phyloP scores from a whole-genome alignment of 2,113 vertebrate genomes.

The Indicator maculatus region DNA sequence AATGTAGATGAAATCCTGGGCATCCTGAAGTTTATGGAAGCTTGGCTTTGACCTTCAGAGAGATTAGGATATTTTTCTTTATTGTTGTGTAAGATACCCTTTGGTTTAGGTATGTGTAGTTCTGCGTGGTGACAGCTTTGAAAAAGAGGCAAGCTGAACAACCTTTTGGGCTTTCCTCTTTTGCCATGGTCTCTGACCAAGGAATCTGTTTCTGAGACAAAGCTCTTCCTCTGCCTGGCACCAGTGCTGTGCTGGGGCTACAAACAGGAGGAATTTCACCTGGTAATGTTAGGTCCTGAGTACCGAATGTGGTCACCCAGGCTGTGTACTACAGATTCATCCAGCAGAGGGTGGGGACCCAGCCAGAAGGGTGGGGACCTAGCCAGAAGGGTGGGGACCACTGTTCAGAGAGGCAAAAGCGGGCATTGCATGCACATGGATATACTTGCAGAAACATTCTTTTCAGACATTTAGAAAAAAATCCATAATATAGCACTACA shows the following conservation, averaged over 20 bases:
- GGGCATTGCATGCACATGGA: accelerated
- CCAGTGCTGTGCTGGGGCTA: neutral
- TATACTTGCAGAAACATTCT: neutral
- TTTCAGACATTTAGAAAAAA: neutral
- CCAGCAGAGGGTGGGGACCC: neutral
- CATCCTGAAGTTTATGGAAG: neutral
- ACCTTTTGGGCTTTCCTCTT: neutral
- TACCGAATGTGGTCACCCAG: neutral
- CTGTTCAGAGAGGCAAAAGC: neutral
- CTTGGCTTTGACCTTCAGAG: neutral
- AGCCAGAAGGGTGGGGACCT: neutral
- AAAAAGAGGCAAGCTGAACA: neutral
- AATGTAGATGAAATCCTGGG: neutral
- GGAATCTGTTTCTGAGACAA: neutral
- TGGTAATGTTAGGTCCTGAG: neutral
- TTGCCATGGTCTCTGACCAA: neutral
- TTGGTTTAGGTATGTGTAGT: neutral
- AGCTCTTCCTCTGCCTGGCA: neutral
- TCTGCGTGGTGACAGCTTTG: neutral
- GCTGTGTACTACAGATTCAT: neutral
- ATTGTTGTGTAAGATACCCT: neutral
- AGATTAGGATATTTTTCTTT: neutral
- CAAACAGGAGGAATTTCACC: neutral
- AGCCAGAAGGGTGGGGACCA: too few species aligned
- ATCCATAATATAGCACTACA: neutral